Percentiles rank a stretch among this genome's conserved stretches.
These are phyloP conservation scores for Lepidurus packardi DNA, from an alignment of 1,140 invertebrate genomes.

Conservation along the genomic window DNA sequence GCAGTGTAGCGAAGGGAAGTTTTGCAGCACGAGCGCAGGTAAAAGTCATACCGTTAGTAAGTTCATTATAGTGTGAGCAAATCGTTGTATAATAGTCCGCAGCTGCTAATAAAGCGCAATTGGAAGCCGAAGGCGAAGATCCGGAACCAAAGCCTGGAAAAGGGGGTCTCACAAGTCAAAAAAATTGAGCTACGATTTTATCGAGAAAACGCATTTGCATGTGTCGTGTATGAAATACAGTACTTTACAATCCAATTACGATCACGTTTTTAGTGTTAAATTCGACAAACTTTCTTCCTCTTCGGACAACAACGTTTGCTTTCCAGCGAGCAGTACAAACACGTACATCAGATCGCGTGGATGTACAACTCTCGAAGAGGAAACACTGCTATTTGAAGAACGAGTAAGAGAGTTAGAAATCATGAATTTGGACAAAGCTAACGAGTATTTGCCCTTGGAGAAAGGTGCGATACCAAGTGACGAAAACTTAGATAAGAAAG, in stretches of 20 bases:
- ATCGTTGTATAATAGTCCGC: neutral
- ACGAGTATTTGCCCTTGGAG: neutral
- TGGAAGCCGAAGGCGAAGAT: neutral
- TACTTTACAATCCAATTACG: too few species aligned
- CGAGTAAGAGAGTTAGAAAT: neutral
- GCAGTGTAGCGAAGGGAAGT: neutral
- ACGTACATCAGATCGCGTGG: too few species aligned
- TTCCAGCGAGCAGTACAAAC: too few species aligned
- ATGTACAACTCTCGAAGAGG: too few species aligned
- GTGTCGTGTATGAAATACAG: too few species aligned
- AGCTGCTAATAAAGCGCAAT: neutral
- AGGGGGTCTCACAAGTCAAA: neutral
- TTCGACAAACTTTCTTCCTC: too few species aligned
- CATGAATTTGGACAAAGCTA: neutral
- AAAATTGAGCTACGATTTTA: neutral
- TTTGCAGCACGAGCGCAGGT: neutral
- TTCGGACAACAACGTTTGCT: too few species aligned
- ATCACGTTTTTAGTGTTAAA: too few species aligned
- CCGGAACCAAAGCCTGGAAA: neutral
- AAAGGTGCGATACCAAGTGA: neutral
- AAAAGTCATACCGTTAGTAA: neutral
- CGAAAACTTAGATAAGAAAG: neutral
- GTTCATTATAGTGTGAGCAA: neutral
- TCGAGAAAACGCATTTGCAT: too few species aligned
- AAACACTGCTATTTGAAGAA: too few species aligned